Evolutionary conservation across 2,113 vertebrate genomes (phyloP), one percentile per base, ranked within the genome.

Genomic region (Macroglossus sobrinus): DNA sequence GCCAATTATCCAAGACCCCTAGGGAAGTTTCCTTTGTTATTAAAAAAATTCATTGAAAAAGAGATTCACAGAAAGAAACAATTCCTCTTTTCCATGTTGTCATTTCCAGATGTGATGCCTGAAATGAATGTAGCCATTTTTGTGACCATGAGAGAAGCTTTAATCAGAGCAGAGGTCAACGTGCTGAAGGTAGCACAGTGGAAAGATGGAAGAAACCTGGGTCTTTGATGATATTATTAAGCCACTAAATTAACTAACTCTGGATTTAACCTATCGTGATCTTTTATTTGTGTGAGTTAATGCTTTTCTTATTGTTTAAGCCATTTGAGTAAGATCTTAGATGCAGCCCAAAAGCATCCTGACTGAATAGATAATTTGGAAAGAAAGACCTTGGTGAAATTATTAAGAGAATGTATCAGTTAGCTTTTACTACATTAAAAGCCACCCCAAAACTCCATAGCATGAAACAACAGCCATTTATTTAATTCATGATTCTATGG

Each of bases 361-460:
- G 72, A 78, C 55, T 79, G 4, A 76, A 63, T 40, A 84, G 24
- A 87, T 59, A 87, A 53, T 74, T 59, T 94, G 71, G 63, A 76
- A 75, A 69, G 63, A 76, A 75, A 69, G 81, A 87, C 16, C 16
- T 86, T 30, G 38, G 43, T 89, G 63, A 89, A 79, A 13, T 84
- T 82, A 78, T 22, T 74, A 22, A 93, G 22, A 66, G 38, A 61
- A 63, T 35, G 8, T 59, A 74, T 79, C 55, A 66, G 47, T 82
- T 91, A 66, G 57, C 18, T 82, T 94, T 90, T 94, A 15, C 74
- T 92, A 57, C 53, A 81, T 84, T 57, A 55, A 24, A 81, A 85
- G 55, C 28, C 74, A 94, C 33, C 33, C 68, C 47, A 18, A 82
- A 97, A 81, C 18, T 50, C 55, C 64, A 7, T 64, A 35, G 43